A percentile compares a stretch with the other conserved stretches of the same genome.
Evolutionary conservation across 2,888 invertebrate genomes (phyloP).

Genomic region (Coleophora deauratella): DNA sequence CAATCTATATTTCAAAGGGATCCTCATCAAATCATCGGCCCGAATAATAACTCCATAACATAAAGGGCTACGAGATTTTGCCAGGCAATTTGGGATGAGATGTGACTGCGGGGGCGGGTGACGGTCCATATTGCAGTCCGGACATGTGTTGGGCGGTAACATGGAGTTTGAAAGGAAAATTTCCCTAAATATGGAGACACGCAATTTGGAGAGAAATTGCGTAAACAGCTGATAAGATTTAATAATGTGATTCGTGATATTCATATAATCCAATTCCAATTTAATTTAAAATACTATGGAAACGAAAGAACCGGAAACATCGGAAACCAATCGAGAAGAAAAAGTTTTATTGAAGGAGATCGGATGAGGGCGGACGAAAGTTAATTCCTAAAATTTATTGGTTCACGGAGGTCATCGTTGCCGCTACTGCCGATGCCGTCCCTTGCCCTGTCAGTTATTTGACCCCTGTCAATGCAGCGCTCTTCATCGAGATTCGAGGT

Average conservation of each 20-base stretch:
- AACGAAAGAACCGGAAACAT: too few species aligned
- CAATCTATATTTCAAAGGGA: constrained; percentile 11
- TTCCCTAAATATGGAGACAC: too few species aligned
- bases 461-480: constrained; percentile 54
- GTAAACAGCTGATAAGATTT: too few species aligned
- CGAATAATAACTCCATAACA: constrained; percentile 60
- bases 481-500: constrained; percentile 47
- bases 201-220: too few species aligned
- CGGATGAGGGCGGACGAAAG: neutral
- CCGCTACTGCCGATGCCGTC: constrained; percentile 8
- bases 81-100: constrained; percentile 45
- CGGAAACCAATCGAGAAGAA: neutral
- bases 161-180: constrained; percentile 5
- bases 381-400: constrained; percentile 2
- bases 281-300: neutral
- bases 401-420: neutral
- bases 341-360: neutral
- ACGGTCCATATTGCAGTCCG: constrained; percentile 22
- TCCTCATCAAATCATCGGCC: constrained; percentile 55
- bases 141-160: constrained; percentile 19
- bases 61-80: constrained; percentile 57
- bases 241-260: too few species aligned
- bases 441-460: constrained; percentile 40
- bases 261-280: too few species aligned
- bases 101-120: constrained; percentile 34